Percentiles rank a stretch among this genome's conserved stretches.
These are phyloP conservation scores for Cerastoderma edule DNA, from an alignment of 2,888 invertebrate genomes.

Conservation along the genomic window DNA sequence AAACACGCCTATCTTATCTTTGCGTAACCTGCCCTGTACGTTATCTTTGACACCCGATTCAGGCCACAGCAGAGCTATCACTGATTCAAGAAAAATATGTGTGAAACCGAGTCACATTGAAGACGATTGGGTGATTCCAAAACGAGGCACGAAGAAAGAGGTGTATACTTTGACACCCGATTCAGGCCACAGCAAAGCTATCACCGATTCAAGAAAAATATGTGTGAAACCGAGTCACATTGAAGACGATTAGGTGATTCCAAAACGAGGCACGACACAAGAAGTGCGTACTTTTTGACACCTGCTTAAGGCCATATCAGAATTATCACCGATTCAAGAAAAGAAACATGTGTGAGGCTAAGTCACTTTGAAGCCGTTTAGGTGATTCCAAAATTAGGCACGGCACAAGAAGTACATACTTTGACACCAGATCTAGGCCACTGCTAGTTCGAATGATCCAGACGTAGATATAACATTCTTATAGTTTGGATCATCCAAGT, in stretches of 20 bases:
- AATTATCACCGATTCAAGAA: conserved; percentile 6
- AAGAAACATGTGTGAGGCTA: conserved; percentile 6
- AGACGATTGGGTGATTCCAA: too few species aligned
- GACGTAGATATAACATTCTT: too few species aligned
- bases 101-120: background rate
- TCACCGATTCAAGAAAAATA: conserved; percentile 7
- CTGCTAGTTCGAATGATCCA: too few species aligned
- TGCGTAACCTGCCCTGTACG: background rate
- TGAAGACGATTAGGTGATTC: too few species aligned
- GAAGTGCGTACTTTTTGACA: too few species aligned
- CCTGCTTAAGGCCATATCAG: conserved; percentile 8
- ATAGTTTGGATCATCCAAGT: conserved; percentile 5
- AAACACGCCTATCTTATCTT: conserved; percentile 19
- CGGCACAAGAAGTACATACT: too few species aligned
- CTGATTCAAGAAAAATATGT: conserved; percentile 8
- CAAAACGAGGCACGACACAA: too few species aligned
- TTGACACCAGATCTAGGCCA: conserved; percentile 16
- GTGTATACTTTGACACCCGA: conserved; percentile 21
- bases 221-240: background rate
- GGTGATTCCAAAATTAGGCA: too few species aligned
- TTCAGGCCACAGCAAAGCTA: conserved; percentile 16
- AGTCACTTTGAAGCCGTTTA: too few species aligned
- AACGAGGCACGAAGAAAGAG: too few species aligned
- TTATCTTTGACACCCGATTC: conserved; percentile 22
- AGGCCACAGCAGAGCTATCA: conserved; percentile 15